These are phyloP conservation scores for Lymantria monacha DNA, from an alignment of 2,888 invertebrate genomes.

Conservation along the genomic window DNA sequence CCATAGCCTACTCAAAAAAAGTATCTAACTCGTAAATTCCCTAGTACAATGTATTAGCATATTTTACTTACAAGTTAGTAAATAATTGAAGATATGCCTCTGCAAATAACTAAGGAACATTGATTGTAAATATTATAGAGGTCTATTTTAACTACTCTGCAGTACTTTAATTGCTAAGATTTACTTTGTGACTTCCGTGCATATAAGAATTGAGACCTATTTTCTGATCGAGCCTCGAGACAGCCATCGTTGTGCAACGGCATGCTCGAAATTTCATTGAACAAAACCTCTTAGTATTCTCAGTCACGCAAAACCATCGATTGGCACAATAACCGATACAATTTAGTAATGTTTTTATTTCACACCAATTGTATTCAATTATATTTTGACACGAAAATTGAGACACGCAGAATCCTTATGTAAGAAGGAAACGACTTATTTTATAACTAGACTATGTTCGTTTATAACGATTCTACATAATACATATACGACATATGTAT, in stretches of 20 bases:
- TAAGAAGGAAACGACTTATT: constrained; percentile 18
- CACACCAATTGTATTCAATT: constrained; percentile 47
- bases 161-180: not conserved
- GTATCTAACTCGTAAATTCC: too few species aligned
- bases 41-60: too few species aligned
- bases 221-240: not conserved
- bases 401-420: constrained; percentile 38
- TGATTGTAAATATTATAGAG: too few species aligned
- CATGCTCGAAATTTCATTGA: constrained; percentile 36
- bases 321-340: constrained; percentile 43
- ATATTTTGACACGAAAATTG: constrained; percentile 50
- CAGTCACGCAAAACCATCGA: constrained; percentile 50
- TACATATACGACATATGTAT: too few species aligned
- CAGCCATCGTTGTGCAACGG: constrained; percentile 20
- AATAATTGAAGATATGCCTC: too few species aligned
- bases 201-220: not conserved
- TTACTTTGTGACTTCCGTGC: not conserved
- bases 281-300: constrained; percentile 30
- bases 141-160: too few species aligned
- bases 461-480: too few species aligned
- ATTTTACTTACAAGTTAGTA: too few species aligned
- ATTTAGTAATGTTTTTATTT: constrained; percentile 53
- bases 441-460: not conserved
- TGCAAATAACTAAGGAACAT: too few species aligned
- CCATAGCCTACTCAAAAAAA: too few species aligned